Percentiles rank a stretch among this genome's conserved stretches.
Evolutionary conservation across 2,797 vertebrate genomes (phyloP).

Genomic region (Emys orbicularis): DNA sequence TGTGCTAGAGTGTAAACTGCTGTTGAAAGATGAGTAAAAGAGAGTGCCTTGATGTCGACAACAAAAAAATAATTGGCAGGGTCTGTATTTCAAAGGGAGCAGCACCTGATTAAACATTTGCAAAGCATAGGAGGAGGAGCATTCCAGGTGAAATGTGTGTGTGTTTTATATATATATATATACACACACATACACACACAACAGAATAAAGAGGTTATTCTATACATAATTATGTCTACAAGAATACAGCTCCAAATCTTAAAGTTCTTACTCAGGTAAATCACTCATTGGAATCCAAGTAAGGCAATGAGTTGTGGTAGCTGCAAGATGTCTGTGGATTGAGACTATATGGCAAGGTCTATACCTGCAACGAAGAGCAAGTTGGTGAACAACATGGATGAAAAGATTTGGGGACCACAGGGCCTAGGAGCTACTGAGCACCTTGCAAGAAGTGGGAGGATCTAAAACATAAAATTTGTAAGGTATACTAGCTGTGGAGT

Average conservation of each 20-base stretch:
- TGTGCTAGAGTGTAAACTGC: background rate
- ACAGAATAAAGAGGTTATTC: constrained; percentile 58
- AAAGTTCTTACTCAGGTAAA: constrained; percentile 52
- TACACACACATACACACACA: accelerated
- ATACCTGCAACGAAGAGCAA: background rate
- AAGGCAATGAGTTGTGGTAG: constrained; percentile 38
- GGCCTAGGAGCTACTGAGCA: accelerated
- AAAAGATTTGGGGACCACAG: background rate
- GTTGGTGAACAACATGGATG: background rate
- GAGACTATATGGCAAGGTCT: constrained; percentile 29
- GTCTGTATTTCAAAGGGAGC: constrained; percentile 68
- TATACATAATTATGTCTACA: constrained; percentile 22
- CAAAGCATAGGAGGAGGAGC: constrained; percentile 58
- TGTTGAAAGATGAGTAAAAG: constrained; percentile 48
- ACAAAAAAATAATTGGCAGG: constrained; percentile 48
- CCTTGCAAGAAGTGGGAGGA: background rate
- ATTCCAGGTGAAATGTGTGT: constrained; percentile 51
- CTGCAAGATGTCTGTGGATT: constrained; percentile 42
- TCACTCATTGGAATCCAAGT: constrained; percentile 61
- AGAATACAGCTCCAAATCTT: constrained; percentile 58
- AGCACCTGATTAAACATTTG: constrained; percentile 70
- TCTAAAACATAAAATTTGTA: background rate
- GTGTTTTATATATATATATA: background rate
- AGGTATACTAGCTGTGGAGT: accelerated
- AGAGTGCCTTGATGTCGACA: constrained; percentile 36